Evolutionary conservation across 2,888 invertebrate genomes (phyloP), one percentile per base, ranked within the genome.

Genomic region (Agapostemon virescens): DNA sequence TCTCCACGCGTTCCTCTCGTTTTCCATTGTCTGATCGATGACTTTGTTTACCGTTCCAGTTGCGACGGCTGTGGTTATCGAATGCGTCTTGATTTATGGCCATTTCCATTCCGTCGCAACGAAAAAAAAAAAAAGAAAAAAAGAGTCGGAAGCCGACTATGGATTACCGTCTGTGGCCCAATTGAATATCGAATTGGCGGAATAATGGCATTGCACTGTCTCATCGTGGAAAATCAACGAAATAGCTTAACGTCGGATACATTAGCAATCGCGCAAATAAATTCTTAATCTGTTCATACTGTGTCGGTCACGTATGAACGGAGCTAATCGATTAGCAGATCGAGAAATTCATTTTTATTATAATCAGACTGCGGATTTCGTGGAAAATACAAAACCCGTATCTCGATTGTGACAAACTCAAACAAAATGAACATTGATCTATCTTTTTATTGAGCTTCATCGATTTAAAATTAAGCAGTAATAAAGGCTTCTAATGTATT

Each of bases 51-150:
- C 67, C 69, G 71, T 1, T 30, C 20, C 17, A 23, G 61, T 33
- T 33, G 61, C 61, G 30, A 61, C 63, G 52, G 64, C 64, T 42
- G 33, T 45, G 58, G 71, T 69, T 77, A 74, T 82, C 42, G 75
- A 69, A 74, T 74, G 61, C 55, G 66, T 63, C 72, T 81, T 84
- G 66, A 85, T 85, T 84, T 82, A 81, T 79, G 77, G 66, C 66
- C 70, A 66, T 55, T 69, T 49, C 36, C 33, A 61, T 26, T 23
- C 20, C 13, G 7, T 2, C 23, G 6, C 15, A 40, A 67, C 23
- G 36, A 77, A 66, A 30, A 33, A 33, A 33, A 30, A 33, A 33
- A 33, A n/a, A n/a, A n/a, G n/a, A n/a, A n/a, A n/a, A n/a, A n/a
- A n/a, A n/a, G n/a, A 2, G 20, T 5, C 40, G 61, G 33, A 15